Percentiles rank a stretch among this genome's conserved stretches.
Evolutionary conservation across 1,140 invertebrate genomes (phyloP).

Genomic region (Sesamia nonagrioides): DNA sequence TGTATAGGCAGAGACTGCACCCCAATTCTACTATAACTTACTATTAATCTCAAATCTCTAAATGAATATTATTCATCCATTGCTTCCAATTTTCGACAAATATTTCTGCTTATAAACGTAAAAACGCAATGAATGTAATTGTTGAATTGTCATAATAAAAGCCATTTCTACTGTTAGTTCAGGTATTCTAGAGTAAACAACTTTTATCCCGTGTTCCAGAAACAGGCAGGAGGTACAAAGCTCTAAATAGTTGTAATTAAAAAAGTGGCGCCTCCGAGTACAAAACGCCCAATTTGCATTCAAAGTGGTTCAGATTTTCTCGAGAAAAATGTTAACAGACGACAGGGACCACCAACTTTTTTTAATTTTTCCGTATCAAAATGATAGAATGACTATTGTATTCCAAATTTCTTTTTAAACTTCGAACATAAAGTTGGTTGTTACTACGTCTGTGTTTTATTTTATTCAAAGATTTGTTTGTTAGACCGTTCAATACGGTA

Average conservation of each 20-base stretch:
- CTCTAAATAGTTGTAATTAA: constrained; percentile 30
- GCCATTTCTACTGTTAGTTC: too few relatives aligned
- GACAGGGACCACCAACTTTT: constrained; percentile 21
- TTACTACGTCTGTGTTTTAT: constrained; percentile 22
- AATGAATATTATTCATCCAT: too few relatives aligned
- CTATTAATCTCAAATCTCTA: too few relatives aligned
- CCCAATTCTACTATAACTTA: too few relatives aligned
- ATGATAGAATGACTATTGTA: constrained; percentile 5
- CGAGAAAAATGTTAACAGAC: constrained; percentile 23
- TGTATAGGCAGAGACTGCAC: background rate
- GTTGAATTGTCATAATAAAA: too few relatives aligned
- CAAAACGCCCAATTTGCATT: constrained; percentile 34
- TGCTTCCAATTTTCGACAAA: too few relatives aligned
- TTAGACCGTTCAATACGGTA: background rate
- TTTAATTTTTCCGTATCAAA: constrained; percentile 24
- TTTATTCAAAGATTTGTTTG: background rate
- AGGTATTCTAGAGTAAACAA: too few relatives aligned
- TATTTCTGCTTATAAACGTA: too few relatives aligned
- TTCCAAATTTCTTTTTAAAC: constrained; percentile 17
- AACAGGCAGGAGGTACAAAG: background rate
- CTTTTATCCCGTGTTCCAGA: too few relatives aligned
- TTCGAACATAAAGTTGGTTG: background rate
- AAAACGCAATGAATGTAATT: too few relatives aligned
- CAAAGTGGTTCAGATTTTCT: constrained; percentile 15
- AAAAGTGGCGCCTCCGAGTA: background rate